Conservation (phyloP, 2,888 invertebrate species). For the Dryocosmus kuriphilus region DNA sequence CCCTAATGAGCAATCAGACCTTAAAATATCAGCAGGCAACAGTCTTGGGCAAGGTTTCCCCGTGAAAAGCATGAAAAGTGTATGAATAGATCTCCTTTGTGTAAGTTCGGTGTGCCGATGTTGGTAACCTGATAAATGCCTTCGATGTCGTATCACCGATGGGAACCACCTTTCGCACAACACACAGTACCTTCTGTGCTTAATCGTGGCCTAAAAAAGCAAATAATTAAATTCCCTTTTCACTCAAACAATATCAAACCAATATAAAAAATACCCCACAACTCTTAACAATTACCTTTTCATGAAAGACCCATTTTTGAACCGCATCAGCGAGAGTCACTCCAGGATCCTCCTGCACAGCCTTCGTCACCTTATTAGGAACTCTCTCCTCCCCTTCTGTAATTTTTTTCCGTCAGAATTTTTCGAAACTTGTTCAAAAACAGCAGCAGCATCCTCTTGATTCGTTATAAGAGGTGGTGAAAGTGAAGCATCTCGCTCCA, state of each 20-base stretch:
- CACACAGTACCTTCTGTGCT: slow-evolving; percentile 73
- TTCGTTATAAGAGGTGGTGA: slow-evolving; percentile 74
- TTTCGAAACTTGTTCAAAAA: slow-evolving; percentile 43
- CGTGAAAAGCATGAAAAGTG: slow-evolving; percentile 75
- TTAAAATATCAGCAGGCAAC: slow-evolving; percentile 68
- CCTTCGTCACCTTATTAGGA: slow-evolving; percentile 52
- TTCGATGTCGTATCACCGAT: slow-evolving; percentile 70
- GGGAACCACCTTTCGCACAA: slow-evolving; percentile 76
- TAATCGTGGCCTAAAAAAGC: slow-evolving; percentile 71
- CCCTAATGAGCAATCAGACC: slow-evolving; percentile 71
- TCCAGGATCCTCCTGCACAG: slow-evolving; percentile 58
- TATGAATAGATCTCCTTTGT: slow-evolving; percentile 76
- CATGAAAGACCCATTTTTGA: slow-evolving; percentile 73
- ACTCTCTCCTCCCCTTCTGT: slow-evolving; percentile 53
- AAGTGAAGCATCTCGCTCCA: slow-evolving; percentile 69
- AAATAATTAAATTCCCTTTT: slow-evolving; percentile 18
- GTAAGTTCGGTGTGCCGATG: slow-evolving; percentile 75
- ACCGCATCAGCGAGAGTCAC: slow-evolving; percentile 72
- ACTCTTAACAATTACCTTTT: slow-evolving; percentile 68
- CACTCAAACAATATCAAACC: not conserved
- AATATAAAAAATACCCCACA: not conserved
- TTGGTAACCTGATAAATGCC: slow-evolving; percentile 74
- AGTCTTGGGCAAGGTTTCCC: slow-evolving; percentile 75
- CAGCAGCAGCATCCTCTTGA: slow-evolving; percentile 58
- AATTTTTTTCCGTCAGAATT: slow-evolving; percentile 51